phyloP scores from a whole-genome alignment of 2,797 vertebrate genomes.

The Aeoliscus strigatus region DNA sequence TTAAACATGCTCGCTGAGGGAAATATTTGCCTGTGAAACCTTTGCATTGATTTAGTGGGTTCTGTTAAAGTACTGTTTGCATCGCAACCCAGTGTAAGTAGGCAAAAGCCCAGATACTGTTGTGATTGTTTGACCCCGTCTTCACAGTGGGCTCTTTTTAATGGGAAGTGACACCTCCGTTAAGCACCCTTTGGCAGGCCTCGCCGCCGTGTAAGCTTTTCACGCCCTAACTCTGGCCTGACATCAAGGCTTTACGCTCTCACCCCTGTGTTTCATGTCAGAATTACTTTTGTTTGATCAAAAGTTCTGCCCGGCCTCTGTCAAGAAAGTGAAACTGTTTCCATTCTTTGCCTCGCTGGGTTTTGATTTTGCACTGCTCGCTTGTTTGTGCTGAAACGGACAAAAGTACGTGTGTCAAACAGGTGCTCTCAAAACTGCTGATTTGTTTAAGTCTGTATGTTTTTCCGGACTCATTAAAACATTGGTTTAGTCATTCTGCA shows the following conservation, averaged over 20 bases:
- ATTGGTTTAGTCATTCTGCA: neutral
- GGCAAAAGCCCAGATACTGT: conserved; percentile 15
- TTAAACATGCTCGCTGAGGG: conserved; percentile 2
- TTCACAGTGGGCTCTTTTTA: conserved; percentile 58
- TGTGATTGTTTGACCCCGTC: conserved; percentile 55
- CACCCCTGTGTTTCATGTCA: conserved; percentile 47
- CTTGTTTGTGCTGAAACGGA: conserved; percentile 23
- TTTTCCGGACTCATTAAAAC: conserved; percentile 7
- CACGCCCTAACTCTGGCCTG: conserved; percentile 38
- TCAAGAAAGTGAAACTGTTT: conserved; percentile 23
- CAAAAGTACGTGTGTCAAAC: conserved; percentile 36
- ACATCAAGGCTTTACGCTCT: conserved; percentile 50
- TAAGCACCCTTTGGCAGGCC: conserved; percentile 45
- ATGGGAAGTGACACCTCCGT: conserved; percentile 67
- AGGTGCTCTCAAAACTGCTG: conserved; percentile 20
- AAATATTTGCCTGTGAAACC: conserved; percentile 11
- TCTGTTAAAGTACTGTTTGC: conserved; percentile 8
- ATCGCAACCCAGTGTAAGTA: conserved; percentile 3
- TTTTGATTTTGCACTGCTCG: conserved; percentile 15
- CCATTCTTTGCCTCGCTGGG: conserved; percentile 7
- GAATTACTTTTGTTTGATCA: conserved; percentile 52
- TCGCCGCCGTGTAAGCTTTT: conserved; percentile 41
- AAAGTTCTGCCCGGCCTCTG: conserved; percentile 18
- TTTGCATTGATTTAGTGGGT: conserved; percentile 1
- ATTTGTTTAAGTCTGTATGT: too few relatives aligned